phyloP scores from a whole-genome alignment of 1,140 invertebrate species.

The Aphelenchoides avenae region DNA sequence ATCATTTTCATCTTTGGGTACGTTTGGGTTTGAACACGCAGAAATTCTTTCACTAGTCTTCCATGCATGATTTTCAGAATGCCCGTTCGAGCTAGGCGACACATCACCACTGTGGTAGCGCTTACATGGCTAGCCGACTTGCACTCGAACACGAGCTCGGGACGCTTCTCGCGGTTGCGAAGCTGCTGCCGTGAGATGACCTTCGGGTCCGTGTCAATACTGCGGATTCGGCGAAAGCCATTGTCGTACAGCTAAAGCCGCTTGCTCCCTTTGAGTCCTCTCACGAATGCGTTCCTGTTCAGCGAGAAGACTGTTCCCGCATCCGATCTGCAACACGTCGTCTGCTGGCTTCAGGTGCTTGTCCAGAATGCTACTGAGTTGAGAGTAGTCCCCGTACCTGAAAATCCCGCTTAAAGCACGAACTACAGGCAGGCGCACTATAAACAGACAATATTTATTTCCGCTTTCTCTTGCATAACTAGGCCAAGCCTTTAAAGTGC shows the following conservation, averaged over 20 bases:
- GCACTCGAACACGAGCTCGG: conserved; percentile 33
- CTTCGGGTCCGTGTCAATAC: conserved; percentile 47
- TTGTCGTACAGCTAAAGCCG: conserved; percentile 53
- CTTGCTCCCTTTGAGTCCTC: background rate
- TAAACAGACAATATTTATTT: conserved; percentile 11
- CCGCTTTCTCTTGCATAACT: background rate
- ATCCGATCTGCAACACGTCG: conserved; percentile 52
- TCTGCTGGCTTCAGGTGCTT: conserved; percentile 49
- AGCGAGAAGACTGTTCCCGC: conserved; percentile 53
- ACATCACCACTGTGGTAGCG: too few relatives aligned
- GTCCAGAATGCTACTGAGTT: conserved; percentile 39
- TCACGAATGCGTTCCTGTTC: conserved; percentile 29
- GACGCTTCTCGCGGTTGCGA: conserved; percentile 31
- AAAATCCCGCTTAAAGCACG: conserved; percentile 9
- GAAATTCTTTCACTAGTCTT: too few relatives aligned
- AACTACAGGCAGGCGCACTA: conserved; percentile 3
- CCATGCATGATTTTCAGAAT: too few relatives aligned
- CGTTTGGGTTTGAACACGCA: too few relatives aligned
- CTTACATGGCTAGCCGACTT: conserved; percentile 44
- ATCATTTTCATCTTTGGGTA: too few relatives aligned
- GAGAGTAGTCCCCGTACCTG: conserved; percentile 52
- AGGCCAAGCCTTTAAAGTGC: background rate
- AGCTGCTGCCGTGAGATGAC: conserved; percentile 40
- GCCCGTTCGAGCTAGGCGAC: too few relatives aligned
- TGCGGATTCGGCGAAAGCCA: conserved; percentile 44